Evolutionary conservation across 2,888 invertebrate species (phyloP), one percentile per base, ranked within the genome.

Genomic region (Hoplodrina blanda): DNA sequence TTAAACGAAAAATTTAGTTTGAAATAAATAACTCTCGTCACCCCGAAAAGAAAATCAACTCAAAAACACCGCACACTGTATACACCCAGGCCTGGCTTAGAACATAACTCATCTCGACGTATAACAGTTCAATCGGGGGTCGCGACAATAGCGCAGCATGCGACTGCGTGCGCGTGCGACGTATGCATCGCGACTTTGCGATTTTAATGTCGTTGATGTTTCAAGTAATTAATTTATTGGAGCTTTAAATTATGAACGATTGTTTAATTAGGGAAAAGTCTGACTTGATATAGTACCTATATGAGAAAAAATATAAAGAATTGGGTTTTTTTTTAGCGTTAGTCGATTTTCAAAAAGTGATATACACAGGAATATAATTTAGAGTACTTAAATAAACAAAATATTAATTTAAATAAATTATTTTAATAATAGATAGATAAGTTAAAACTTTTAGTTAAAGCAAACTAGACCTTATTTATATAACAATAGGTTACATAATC

Each of bases 81-180:
- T 81, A 81, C 25, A 10, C 46, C 10, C 49, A 69, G 50, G 68
- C 68, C 70, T 78, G 68, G 73, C 72, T 82, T 80, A 83, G 92
- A 91, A 95, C 95, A 95, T 95, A 95, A 94, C 92, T 96, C 95
- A 95, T 91, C 88, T 88, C 81, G 89, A 84, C 86, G 76, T 87
- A 93, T 91, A 93, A 94, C 95, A 95, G 94, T 94, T 95, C 94
- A 93, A 94, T 94, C 93, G 94, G 90, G 94, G 95, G 92, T 89
- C 84, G 86, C 84, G 84, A 96, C 95, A 96, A 96, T 91, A 82
- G 95, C 92, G 82, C 95, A 93, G 94, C 91, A 87, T 91, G 93
- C 72, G 62, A 73, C 68, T 61, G 62, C 69, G 60, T 87, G 88
- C 87, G 85, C 91, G 82, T 92, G 94, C 94, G 94, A 80, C 82